These are phyloP conservation scores for Polydrusus cervinus DNA, from an alignment of 2,888 invertebrate species.

Conservation along the genomic window DNA sequence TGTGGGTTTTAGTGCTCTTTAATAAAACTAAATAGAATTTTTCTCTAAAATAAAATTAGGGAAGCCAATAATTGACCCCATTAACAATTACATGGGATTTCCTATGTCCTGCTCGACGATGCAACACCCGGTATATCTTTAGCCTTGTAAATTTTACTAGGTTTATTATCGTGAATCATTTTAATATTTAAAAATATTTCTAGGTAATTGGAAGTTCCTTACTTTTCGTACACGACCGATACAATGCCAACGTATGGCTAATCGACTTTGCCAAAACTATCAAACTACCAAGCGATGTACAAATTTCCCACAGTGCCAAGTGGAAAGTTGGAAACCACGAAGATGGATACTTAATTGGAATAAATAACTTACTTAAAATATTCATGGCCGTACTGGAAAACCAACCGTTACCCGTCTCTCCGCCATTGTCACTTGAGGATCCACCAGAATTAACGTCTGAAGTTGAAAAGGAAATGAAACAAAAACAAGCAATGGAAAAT, in stretches of 20 bases:
- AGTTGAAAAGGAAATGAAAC: conserved; percentile 28
- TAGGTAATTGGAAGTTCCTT: conserved; percentile 94
- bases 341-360: conserved; percentile 94
- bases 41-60: no score
- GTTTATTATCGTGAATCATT: no score
- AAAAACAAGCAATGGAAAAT: conserved; percentile 33
- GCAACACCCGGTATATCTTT: no score
- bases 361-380: conserved; percentile 91
- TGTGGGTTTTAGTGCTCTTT: no score
- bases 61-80: no score
- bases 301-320: conserved; percentile 85
- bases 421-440: conserved; percentile 60
- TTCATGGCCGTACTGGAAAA: conserved; percentile 79
- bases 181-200: conserved; percentile 49
- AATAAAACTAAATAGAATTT: no score
- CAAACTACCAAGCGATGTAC: conserved; percentile 82
- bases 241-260: conserved; percentile 94
- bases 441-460: conserved; percentile 36
- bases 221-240: conserved; percentile 93
- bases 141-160: no score
- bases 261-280: conserved; percentile 98
- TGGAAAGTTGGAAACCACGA: conserved; percentile 98
- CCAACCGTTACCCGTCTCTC: conserved; percentile 67
- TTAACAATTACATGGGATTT: no score
- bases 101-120: no score